Conservation (phyloP, 2,888 invertebrate genomes). For the Aporophyla nigra region DNA sequence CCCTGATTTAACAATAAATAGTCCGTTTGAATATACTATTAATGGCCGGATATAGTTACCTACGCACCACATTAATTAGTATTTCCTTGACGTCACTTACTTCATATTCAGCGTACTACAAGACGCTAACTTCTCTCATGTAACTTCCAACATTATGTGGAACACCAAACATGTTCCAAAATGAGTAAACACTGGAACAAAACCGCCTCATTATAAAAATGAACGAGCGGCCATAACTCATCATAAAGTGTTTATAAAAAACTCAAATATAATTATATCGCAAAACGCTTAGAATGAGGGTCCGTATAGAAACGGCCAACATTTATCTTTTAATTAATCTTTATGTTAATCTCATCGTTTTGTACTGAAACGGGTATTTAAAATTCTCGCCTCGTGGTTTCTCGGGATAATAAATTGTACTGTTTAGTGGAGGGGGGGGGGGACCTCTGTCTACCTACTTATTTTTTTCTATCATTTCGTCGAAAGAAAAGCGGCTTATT, state of each 20-base stretch:
- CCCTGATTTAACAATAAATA: neutral
- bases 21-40: neutral
- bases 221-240: conserved; percentile 40
- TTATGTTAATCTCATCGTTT: conserved; percentile 49
- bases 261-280: conserved; percentile 47
- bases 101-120: too few species aligned
- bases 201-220: conserved; percentile 38
- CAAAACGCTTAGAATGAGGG: conserved; percentile 37
- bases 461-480: neutral
- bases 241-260: conserved; percentile 41
- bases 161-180: neutral
- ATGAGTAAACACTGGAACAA: conserved; percentile 13
- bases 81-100: neutral
- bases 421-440: conserved; percentile 11
- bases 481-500: neutral
- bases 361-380: conserved; percentile 27
- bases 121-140: neutral
- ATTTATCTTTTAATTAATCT: conserved; percentile 65
- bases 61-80: neutral
- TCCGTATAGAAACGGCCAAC: conserved; percentile 26
- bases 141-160: neutral
- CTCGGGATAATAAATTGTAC: conserved; percentile 32
- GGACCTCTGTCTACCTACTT: neutral
- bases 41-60: neutral
- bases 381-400: conserved; percentile 21